Conservation (phyloP, 1,140 invertebrate genomes). For the Drosophila parabipectinata region DNA sequence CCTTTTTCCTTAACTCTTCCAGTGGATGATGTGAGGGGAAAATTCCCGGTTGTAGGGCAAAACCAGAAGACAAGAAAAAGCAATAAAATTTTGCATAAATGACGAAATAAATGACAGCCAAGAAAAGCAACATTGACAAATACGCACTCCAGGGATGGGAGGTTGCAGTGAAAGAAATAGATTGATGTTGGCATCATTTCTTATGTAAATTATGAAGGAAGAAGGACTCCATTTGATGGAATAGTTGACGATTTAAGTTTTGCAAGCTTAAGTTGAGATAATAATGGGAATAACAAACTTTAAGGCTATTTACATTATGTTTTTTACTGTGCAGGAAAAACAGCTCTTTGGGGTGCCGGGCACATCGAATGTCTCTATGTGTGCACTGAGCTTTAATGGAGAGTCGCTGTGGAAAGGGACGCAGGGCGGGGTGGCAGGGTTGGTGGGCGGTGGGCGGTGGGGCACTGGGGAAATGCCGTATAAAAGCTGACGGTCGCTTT, state of each 20-base stretch:
- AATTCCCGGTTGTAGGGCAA: not conserved
- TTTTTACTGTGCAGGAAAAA: constrained; percentile 12
- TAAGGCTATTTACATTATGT: not conserved
- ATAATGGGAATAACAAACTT: not conserved
- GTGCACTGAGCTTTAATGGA: constrained; percentile 49
- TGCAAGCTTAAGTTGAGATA: not conserved
- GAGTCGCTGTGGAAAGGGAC: constrained; percentile 40
- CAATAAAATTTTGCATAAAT: constrained; percentile 81
- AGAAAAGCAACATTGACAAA: constrained; percentile 76
- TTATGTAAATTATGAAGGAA: not conserved
- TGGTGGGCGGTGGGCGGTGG: constrained; percentile 42
- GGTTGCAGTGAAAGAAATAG: not conserved
- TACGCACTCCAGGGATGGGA: constrained; percentile 16
- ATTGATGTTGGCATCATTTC: not conserved
- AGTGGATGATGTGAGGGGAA: not conserved
- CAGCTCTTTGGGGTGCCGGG: constrained; percentile 41
- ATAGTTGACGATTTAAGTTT: no score
- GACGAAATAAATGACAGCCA: constrained; percentile 80
- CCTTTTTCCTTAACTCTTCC: constrained; percentile 21
- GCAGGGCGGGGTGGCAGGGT: constrained; percentile 16
- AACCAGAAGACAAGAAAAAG: constrained; percentile 57
- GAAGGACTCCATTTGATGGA: not conserved
- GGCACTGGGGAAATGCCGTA: constrained; percentile 57
- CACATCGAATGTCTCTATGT: constrained; percentile 42
- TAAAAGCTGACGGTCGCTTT: constrained; percentile 67